Conservation (phyloP, 2,888 invertebrate genomes). For the Andrena hattorfiana region DNA sequence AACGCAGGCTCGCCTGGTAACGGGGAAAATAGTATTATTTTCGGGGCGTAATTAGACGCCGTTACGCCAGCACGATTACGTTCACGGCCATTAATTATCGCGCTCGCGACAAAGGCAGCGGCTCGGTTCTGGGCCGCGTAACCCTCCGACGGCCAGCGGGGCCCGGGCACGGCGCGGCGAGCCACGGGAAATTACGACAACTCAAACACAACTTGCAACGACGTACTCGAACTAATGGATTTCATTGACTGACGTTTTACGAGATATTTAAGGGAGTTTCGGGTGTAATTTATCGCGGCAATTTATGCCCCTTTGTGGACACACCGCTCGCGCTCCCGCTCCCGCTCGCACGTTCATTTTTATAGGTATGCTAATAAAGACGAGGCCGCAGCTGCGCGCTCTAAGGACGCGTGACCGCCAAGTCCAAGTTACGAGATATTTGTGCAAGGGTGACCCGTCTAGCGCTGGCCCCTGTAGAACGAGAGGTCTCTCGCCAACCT, state of each 20-base stretch:
- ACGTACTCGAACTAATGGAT: slow-evolving; percentile 69
- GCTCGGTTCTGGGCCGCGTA: neutral
- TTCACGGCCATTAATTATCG: slow-evolving; percentile 44
- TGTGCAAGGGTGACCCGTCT: slow-evolving; percentile 59
- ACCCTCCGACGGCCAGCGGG: slow-evolving; percentile 6
- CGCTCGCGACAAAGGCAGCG: slow-evolving; percentile 7
- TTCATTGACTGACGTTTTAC: slow-evolving; percentile 77
- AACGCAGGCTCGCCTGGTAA: slow-evolving; percentile 10
- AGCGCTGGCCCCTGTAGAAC: slow-evolving; percentile 27
- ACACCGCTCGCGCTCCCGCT: slow-evolving; percentile 34
- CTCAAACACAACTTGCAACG: slow-evolving; percentile 25
- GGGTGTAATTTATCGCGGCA: slow-evolving; percentile 81
- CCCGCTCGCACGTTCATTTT: slow-evolving; percentile 78
- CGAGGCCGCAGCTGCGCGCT: slow-evolving; percentile 79
- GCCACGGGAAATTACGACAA: slow-evolving; percentile 36
- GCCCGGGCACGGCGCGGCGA: neutral
- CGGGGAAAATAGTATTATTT: slow-evolving; percentile 36
- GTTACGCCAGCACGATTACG: slow-evolving; percentile 21
- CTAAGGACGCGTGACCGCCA: slow-evolving; percentile 81
- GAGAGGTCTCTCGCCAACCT: neutral
- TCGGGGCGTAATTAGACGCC: slow-evolving; percentile 33
- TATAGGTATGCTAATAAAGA: slow-evolving; percentile 84
- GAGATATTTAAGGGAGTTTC: slow-evolving; percentile 81
- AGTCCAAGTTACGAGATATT: slow-evolving; percentile 82
- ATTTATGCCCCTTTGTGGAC: slow-evolving; percentile 75